Evolutionary conservation across 2,888 invertebrate genomes (phyloP).

Genomic region (Drosophila yooni): DNA sequence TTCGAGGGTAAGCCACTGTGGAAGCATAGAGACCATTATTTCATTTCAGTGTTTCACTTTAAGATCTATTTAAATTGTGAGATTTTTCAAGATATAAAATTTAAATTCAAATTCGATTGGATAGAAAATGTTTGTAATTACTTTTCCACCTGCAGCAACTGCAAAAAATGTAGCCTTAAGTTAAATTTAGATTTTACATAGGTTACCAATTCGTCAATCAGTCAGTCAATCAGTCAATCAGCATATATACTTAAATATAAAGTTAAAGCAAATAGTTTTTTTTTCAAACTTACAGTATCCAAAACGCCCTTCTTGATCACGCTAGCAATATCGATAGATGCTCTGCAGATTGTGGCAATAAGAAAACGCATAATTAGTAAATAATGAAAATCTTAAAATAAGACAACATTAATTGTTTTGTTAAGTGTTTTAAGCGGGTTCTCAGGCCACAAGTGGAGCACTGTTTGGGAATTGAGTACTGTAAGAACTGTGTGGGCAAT

Average conservation of each 20-base stretch:
- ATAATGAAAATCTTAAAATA: background rate
- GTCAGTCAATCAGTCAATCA: background rate
- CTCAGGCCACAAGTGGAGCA: conserved; percentile 30
- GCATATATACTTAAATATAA: background rate
- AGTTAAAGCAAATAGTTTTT: background rate
- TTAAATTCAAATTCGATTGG: background rate
- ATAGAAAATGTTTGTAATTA: background rate
- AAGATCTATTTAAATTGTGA: background rate
- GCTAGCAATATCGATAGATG: conserved; percentile 89
- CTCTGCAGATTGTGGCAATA: conserved; percentile 85
- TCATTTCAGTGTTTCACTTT: background rate
- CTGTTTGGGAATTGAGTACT: conserved; percentile 30
- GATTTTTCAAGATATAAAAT: background rate
- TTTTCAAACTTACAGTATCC: conserved; percentile 88
- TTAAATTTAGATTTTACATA: background rate
- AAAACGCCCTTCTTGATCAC: conserved; percentile 90
- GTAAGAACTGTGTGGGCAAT: conserved; percentile 16
- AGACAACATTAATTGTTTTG: conserved; percentile 11
- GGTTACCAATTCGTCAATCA: background rate
- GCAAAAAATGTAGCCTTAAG: background rate
- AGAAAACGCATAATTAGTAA: conserved; percentile 8
- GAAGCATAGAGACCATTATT: background rate
- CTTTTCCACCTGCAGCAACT: background rate
- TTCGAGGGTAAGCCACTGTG: conserved; percentile 96
- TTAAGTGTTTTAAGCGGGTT: conserved; percentile 53